phyloP scores from a whole-genome alignment of 2,113 vertebrate species.

The Aphelocoma coerulescens region DNA sequence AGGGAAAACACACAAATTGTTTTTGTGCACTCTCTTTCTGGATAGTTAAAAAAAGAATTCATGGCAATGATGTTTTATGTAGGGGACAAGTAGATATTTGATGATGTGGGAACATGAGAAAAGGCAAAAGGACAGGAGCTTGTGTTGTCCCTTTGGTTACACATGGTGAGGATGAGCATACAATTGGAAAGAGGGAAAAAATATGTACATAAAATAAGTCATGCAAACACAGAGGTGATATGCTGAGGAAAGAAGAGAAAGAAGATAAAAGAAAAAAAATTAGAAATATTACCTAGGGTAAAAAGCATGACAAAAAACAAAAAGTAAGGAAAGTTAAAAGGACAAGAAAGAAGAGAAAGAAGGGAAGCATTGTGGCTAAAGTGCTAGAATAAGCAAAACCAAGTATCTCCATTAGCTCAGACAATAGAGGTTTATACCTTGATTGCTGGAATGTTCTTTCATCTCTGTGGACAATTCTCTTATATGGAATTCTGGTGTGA shows the following conservation, averaged over 20 bases:
- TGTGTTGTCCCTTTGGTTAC: not conserved
- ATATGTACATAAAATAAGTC: not conserved
- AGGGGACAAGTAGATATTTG: not conserved
- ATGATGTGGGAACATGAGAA: not conserved
- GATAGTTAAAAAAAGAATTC: not conserved
- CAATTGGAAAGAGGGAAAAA: not conserved
- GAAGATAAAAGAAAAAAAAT: not conserved
- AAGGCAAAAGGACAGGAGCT: not conserved
- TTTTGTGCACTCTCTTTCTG: not conserved
- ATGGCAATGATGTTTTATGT: fast-evolving
- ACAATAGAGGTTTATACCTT: not conserved
- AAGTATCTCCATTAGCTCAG: not conserved
- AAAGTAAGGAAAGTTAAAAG: not conserved
- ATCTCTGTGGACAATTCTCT: not conserved
- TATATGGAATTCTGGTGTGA: not conserved
- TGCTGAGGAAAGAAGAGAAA: not conserved
- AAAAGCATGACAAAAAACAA: not conserved
- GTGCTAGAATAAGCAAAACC: not conserved
- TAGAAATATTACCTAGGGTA: not conserved
- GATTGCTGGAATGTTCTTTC: not conserved
- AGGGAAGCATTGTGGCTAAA: not conserved
- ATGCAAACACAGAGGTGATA: not conserved
- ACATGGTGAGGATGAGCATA: not conserved
- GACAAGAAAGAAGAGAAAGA: not conserved
- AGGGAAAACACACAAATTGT: not conserved